Base-by-base conservation (phyloP, 1,140 invertebrate species). In the Papilio dardanus region DNA sequence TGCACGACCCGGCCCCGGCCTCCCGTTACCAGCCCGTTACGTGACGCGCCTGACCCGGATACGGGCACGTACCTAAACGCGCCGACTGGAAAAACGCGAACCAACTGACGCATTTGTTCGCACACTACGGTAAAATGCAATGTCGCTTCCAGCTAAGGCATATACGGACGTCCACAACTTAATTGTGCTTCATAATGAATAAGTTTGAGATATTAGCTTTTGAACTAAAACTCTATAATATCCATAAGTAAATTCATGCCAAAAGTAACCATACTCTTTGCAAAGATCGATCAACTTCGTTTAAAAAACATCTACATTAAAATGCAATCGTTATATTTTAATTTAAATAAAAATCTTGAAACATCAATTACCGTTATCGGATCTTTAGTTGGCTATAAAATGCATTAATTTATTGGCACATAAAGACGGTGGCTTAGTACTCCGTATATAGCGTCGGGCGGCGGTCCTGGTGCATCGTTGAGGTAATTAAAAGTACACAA, bases 31-130 rank as follows among this genome's bases (percentile, higher is more conserved):
- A 78, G 68, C 89, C 90, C 91, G 91, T 92, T 92, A 92, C 89
- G 88, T 88, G 87, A 86, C 86, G 89, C 83, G 86, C 85, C 77
- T 89, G 90, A 92, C 91, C 91, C 89, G 89, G 91, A 92, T 92
- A 73, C 31, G 76, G 79, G 65, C 76, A 74, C 81, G 83, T 81
- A 77, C 77, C 77, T 77, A 81, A 80, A 83, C 78, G 79, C 81
- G 78, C 77, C 79, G 75, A 40, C 78, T 83, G 79, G 83, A 92
- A 90, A 92, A 91, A 90, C 85, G 81, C 83, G 24, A 62, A 81
- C 75, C 85, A 83, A 83, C 84, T 84, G 86, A 87, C 84, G 77
- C 83, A 85, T 79, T 69, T 40, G 33, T 69, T 71, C 79, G 71
- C 62, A 65, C 67, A 54, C 62, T 67, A 62, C 30, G 65, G 65